These are phyloP conservation scores for Lycophotia porphyrea DNA, from an alignment of 2,888 invertebrate genomes.

Conservation along the genomic window DNA sequence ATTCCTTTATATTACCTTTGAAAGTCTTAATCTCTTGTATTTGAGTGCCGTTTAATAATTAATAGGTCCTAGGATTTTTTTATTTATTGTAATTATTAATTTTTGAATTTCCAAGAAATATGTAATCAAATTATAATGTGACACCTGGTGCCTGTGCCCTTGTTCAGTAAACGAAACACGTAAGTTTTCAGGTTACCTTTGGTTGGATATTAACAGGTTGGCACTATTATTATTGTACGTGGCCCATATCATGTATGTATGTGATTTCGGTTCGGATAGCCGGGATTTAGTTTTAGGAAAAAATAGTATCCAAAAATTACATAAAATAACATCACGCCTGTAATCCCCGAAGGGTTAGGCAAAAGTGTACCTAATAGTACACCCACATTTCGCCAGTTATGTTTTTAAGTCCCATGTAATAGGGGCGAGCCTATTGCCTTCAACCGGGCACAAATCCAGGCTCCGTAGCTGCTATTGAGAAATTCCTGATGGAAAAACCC, in stretches of 20 bases:
- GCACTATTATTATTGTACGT: background rate
- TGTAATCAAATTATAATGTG: background rate
- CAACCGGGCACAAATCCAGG: too few species aligned
- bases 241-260: conserved; percentile 3
- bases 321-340: too few species aligned
- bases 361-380: too few species aligned
- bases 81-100: too few species aligned
- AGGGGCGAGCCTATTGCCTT: too few species aligned
- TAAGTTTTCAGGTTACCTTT: conserved; percentile 16
- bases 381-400: too few species aligned
- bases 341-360: too few species aligned
- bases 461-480: too few species aligned
- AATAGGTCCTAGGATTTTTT: background rate
- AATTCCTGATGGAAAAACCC: too few species aligned
- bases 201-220: background rate
- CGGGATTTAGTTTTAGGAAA: background rate
- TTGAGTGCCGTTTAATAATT: background rate
- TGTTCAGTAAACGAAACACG: conserved; percentile 27
- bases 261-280: background rate
- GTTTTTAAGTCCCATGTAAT: too few species aligned
- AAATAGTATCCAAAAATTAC: background rate
- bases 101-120: background rate
- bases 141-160: conserved; percentile 14
- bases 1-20: background rate
- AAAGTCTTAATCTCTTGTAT: background rate